Evolutionary conservation across 2,113 vertebrate genomes (phyloP).

Genomic region (Corapipo altera): DNA sequence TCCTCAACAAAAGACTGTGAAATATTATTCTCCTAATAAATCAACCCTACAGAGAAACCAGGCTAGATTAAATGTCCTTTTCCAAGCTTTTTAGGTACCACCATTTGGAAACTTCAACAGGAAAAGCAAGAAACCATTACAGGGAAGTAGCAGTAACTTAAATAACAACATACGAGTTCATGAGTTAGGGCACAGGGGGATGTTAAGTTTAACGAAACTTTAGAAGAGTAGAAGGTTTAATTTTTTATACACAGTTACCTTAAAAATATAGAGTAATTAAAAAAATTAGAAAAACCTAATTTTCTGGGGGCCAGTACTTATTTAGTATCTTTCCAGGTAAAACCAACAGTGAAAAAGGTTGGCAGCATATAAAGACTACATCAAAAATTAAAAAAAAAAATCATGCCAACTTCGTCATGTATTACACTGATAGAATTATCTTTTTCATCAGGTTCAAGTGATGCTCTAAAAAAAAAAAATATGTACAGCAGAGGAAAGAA

Average conservation of each 20-base stretch:
- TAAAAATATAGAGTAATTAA: background rate
- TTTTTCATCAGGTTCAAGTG: conserved; percentile 8
- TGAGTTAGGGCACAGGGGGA: background rate
- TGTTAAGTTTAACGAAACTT: background rate
- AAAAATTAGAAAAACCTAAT: background rate
- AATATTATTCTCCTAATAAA: background rate
- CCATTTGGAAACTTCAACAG: background rate
- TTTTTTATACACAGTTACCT: background rate
- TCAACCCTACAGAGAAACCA: background rate
- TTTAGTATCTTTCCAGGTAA: background rate
- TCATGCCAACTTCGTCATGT: background rate
- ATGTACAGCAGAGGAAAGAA: conserved; percentile 65
- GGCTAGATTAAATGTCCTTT: background rate
- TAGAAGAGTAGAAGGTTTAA: background rate
- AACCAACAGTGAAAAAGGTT: background rate
- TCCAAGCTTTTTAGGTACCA: background rate
- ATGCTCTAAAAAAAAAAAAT: background rate
- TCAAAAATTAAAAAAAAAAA: background rate
- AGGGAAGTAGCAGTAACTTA: background rate
- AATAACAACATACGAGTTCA: background rate
- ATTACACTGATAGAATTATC: background rate
- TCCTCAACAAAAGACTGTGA: background rate
- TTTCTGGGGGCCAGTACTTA: background rate
- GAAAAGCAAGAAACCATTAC: background rate
- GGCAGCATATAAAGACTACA: background rate